These are phyloP conservation scores for Synergus itoensis DNA, from an alignment of 2,888 invertebrate genomes.

Conservation along the genomic window DNA sequence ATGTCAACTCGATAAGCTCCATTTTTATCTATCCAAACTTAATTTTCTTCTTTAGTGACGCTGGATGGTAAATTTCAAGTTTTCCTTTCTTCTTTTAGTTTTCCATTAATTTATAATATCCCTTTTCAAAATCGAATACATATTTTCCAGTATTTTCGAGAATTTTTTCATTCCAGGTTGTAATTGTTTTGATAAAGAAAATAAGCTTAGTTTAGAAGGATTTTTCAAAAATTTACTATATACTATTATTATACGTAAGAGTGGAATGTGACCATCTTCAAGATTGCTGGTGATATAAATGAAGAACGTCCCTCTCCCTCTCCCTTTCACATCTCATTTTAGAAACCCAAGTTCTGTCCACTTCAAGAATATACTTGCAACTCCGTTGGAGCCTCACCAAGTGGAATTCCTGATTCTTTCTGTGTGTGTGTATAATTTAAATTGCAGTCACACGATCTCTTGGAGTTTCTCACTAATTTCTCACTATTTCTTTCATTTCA, in stretches of 20 bases:
- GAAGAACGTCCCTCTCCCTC: constrained; percentile 28
- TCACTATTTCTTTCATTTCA: background rate
- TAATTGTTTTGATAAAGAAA: background rate
- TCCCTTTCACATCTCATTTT: constrained; percentile 35
- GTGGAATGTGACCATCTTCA: constrained; percentile 10
- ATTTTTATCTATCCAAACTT: constrained; percentile 5
- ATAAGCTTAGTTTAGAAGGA: background rate
- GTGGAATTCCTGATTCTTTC: constrained; percentile 1
- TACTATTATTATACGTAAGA: constrained; percentile 20
- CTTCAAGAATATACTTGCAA: constrained; percentile 22
- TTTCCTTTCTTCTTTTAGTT: too few species aligned
- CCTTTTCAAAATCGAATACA: background rate
- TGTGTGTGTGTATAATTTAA: background rate
- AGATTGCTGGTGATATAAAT: constrained; percentile 34
- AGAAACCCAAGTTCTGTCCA: constrained; percentile 27
- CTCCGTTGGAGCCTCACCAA: constrained; percentile 18
- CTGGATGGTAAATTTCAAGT: background rate
- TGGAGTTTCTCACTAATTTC: background rate
- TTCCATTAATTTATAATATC: background rate
- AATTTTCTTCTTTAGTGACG: background rate
- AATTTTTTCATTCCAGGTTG: background rate
- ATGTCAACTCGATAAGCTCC: constrained; percentile 7
- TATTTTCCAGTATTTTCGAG: background rate
- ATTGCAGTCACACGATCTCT: background rate
- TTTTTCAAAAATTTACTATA: background rate